Percentiles rank a stretch among this genome's conserved stretches.
phyloP scores from a whole-genome alignment of 2,888 invertebrate genomes.

The Barypeithes pellucidus region DNA sequence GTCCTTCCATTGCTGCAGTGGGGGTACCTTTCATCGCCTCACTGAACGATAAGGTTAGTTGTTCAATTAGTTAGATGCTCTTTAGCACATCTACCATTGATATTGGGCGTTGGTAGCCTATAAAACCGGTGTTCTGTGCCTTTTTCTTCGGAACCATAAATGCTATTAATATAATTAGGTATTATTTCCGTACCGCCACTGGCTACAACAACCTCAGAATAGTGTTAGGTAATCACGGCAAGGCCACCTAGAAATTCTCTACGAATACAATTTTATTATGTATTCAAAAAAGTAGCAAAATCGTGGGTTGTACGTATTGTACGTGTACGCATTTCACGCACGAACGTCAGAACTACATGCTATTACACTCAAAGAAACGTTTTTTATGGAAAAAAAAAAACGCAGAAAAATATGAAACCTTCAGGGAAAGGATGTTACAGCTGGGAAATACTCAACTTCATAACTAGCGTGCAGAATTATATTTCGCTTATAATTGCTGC shows the following conservation, averaged over 20 bases:
- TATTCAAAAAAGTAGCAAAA: conserved; percentile 11
- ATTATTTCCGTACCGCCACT: neutral
- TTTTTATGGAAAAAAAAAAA: neutral
- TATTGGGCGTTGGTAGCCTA: too few relatives aligned
- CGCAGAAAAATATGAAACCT: neutral
- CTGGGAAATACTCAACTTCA: too few relatives aligned
- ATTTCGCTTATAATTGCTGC: too few relatives aligned
- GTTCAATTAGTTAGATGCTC: too few relatives aligned
- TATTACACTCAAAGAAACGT: neutral
- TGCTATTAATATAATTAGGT: neutral
- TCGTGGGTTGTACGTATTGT: conserved; percentile 3
- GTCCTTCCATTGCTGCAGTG: too few relatives aligned
- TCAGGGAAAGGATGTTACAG: too few relatives aligned
- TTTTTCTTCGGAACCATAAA: too few relatives aligned
- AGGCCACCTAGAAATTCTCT: conserved; percentile 33
- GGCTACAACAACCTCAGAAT: neutral
- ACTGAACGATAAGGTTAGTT: too few relatives aligned
- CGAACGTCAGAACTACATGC: conserved; percentile 8
- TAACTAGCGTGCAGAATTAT: too few relatives aligned
- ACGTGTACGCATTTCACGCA: conserved; percentile 18
- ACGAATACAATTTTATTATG: conserved; percentile 18
- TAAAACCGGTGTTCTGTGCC: too few relatives aligned
- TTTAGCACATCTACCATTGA: too few relatives aligned
- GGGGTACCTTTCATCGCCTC: too few relatives aligned
- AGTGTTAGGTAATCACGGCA: conserved; percentile 14